Evolutionary conservation across 2,113 vertebrate genomes (phyloP).

Genomic region (Amphiprion percula): DNA sequence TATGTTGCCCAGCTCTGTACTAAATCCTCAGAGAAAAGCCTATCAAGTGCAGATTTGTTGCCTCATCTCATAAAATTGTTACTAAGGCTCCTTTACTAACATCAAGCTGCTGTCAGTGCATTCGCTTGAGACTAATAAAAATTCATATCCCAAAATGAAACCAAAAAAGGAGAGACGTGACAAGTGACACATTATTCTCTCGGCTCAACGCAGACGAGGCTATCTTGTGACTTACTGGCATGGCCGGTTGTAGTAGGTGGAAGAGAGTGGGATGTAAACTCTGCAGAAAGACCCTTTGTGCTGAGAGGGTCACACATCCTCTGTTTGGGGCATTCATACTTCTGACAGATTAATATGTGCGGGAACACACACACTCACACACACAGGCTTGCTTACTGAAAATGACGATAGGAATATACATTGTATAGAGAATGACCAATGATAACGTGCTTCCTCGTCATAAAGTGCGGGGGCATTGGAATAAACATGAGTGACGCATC

Average conservation of each 20-base stretch:
- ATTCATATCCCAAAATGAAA: conserved; percentile 37
- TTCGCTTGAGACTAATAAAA: neutral
- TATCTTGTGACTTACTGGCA: conserved; percentile 72
- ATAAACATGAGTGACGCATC: neutral
- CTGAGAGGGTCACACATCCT: conserved; percentile 60
- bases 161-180: conserved; percentile 18
- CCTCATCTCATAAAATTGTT: neutral
- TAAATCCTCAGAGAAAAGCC: conserved; percentile 9
- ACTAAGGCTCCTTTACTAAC: neutral
- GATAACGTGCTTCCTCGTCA: neutral
- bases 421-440: neutral
- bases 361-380: conserved; percentile 5
- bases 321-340: conserved; percentile 39
- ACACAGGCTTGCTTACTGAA: conserved; percentile 41
- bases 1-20: conserved; percentile 12
- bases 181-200: conserved; percentile 62
- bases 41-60: neutral
- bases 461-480: too few species aligned
- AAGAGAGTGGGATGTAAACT: conserved; percentile 42
- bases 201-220: conserved; percentile 25
- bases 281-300: conserved; percentile 71
- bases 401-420: conserved; percentile 14
- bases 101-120: conserved; percentile 7
- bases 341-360: conserved; percentile 12
- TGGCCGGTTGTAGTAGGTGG: conserved; percentile 57